Evolutionary conservation across 2,888 invertebrate genomes (phyloP).

Genomic region (Drosophila greeni): DNA sequence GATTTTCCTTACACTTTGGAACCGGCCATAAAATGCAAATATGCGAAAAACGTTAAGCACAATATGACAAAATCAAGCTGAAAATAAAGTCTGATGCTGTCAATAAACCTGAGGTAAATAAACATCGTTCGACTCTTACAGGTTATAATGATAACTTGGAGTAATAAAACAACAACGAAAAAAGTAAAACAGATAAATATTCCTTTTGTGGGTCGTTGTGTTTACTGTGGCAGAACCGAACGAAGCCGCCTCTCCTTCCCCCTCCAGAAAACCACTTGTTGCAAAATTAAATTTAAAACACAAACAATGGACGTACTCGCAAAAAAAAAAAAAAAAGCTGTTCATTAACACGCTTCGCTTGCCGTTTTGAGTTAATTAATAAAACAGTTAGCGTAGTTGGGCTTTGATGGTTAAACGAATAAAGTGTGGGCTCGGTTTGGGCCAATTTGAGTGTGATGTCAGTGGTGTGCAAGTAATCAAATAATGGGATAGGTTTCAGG

Average conservation of each 20-base stretch:
- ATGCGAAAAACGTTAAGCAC: conserved; percentile 28
- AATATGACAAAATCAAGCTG: conserved; percentile 64
- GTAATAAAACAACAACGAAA: conserved; percentile 5
- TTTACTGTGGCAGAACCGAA: conserved; percentile 45
- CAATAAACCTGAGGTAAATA: conserved; percentile 18
- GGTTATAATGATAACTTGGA: conserved; percentile 11
- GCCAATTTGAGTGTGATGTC: conserved; percentile 35
- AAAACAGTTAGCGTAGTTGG: conserved; percentile 43
- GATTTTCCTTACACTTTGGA: conserved; percentile 32
- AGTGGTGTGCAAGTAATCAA: conserved; percentile 11
- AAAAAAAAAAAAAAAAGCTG: conserved; percentile 45
- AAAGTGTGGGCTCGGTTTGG: conserved; percentile 11
- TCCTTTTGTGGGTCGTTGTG: conserved; percentile 31
- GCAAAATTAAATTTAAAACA: conserved; percentile 36
- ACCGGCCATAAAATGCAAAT: conserved; percentile 40
- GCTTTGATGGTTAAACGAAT: conserved; percentile 14
- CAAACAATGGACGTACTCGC: conserved; percentile 26
- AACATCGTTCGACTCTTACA: conserved; percentile 4
- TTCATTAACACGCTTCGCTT: conserved; percentile 60
- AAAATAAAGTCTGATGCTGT: conserved; percentile 59
- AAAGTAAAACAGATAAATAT: conserved; percentile 12
- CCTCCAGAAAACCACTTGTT: conserved; percentile 12
- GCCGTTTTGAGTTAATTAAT: conserved; percentile 60
- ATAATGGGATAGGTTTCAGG: conserved; percentile 5
- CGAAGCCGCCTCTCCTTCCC: not conserved